These are phyloP conservation scores for Psittacula echo DNA, from an alignment of 2,797 vertebrate genomes.

Conservation along the genomic window DNA sequence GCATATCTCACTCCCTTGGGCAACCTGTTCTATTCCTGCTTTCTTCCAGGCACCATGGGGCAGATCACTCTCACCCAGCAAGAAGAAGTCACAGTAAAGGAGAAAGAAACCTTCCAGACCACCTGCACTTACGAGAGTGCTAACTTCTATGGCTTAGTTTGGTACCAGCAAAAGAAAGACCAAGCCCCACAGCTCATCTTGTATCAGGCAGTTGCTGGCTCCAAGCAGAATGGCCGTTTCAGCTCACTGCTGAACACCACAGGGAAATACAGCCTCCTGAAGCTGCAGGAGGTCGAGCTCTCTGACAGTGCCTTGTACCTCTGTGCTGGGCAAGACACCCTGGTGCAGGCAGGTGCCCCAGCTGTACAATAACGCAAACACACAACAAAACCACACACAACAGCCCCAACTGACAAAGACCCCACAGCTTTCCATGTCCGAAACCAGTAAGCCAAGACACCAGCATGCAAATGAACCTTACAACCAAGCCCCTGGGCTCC, in stretches of 20 bases:
- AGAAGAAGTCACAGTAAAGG: background rate
- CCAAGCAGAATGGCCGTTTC: background rate
- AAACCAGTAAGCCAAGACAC: too few species aligned
- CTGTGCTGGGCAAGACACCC: background rate
- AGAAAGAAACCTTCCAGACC: background rate
- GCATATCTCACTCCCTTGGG: too few species aligned
- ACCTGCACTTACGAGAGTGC: background rate
- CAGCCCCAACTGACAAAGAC: too few species aligned
- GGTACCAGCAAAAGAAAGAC: background rate
- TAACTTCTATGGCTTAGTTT: background rate
- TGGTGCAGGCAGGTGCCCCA: too few species aligned
- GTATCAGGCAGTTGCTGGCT: rapidly evolving
- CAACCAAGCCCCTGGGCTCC: too few species aligned
- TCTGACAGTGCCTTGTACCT: background rate
- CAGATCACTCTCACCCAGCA: background rate
- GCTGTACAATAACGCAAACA: background rate
- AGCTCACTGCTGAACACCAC: background rate
- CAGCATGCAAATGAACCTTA: too few species aligned
- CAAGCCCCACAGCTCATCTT: background rate
- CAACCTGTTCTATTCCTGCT: too few species aligned
- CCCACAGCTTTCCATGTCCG: too few species aligned
- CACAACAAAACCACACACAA: too few species aligned
- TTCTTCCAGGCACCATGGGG: background rate
- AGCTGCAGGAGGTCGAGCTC: background rate
- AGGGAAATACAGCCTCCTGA: background rate